A percentile compares a stretch with the other conserved stretches of the same genome.
These are phyloP conservation scores for Oncorhynchus mykiss DNA, from an alignment of 2,113 vertebrate species.

Conservation along the genomic window DNA sequence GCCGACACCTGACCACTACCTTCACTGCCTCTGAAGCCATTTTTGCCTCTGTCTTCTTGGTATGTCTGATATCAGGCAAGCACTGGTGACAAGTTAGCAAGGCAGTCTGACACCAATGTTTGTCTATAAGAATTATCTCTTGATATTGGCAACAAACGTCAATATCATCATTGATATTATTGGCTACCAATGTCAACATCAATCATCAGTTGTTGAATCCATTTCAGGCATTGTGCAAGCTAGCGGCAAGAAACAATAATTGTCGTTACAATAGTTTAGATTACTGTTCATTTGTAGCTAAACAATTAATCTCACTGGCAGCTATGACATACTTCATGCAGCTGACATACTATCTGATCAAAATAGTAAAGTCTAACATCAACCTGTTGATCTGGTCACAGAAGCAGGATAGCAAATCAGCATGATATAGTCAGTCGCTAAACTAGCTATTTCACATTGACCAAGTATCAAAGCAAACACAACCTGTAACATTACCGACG, in stretches of 20 bases:
- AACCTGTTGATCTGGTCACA: too few relatives aligned
- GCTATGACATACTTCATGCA: too few relatives aligned
- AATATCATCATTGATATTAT: not conserved
- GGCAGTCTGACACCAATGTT: not conserved
- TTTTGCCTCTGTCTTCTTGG: not conserved
- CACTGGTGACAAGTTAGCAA: not conserved
- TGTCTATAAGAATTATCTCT: too few relatives aligned
- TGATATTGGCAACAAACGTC: too few relatives aligned
- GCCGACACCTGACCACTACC: constrained; percentile 84
- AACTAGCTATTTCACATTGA: too few relatives aligned
- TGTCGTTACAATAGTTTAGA: not conserved
- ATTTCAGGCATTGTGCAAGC: not conserved
- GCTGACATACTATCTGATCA: too few relatives aligned
- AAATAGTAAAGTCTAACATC: too few relatives aligned
- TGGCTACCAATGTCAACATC: not conserved
- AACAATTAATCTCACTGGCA: too few relatives aligned
- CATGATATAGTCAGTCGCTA: too few relatives aligned
- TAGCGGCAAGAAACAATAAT: not conserved
- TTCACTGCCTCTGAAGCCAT: constrained; percentile 83
- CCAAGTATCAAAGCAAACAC: not conserved
- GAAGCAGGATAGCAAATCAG: too few relatives aligned
- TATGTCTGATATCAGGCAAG: not conserved
- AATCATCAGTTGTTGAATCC: not conserved
- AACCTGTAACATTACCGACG: not conserved
- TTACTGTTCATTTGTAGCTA: not conserved